These are phyloP conservation scores for Cromileptes altivelis DNA, from an alignment of 2,113 vertebrate genomes.

Conservation along the genomic window DNA sequence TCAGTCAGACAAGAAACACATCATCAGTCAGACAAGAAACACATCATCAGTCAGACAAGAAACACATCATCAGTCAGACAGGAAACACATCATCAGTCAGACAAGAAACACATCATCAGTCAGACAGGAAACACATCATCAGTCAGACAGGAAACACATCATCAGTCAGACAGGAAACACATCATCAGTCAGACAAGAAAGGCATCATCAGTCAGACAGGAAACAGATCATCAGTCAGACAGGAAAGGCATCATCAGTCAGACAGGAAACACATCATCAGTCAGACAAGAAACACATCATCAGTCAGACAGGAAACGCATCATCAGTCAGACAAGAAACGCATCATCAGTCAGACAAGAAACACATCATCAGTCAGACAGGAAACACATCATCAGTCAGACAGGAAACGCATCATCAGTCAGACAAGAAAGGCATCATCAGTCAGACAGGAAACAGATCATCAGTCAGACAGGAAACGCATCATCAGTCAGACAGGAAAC, in stretches of 20 bases:
- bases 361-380: neutral
- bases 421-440: conserved; percentile 3
- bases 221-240: neutral
- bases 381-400: too few species aligned
- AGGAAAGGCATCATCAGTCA: neutral
- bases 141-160: neutral
- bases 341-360: neutral
- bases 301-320: neutral
- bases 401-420: neutral
- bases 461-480: neutral
- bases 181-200: conserved; percentile 1
- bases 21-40: conserved; percentile 1
- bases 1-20: neutral
- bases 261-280: too few species aligned
- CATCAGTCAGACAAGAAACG: neutral
- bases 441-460: neutral
- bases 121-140: conserved; percentile 3
- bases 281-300: conserved; percentile 1
- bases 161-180: conserved; percentile 9
- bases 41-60: conserved; percentile 18
- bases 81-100: neutral
- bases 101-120: neutral
- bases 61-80: neutral
- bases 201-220: neutral
- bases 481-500: conserved; percentile 4